Evolutionary conservation across 2,113 vertebrate species (phyloP).

Genomic region (Mystacornis crossleyi): DNA sequence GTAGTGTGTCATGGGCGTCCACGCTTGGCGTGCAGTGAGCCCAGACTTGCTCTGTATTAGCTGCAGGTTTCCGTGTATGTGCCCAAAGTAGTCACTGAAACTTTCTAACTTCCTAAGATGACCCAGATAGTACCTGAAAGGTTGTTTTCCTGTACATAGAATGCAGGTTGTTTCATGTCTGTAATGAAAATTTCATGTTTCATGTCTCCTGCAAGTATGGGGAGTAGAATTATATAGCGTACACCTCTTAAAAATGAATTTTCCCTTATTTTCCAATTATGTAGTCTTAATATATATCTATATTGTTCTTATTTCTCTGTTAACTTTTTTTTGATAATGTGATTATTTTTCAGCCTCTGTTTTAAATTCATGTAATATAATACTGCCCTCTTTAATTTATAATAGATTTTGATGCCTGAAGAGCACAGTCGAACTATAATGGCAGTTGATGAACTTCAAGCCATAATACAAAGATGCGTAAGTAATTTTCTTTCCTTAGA

Average conservation of each 20-base stretch:
- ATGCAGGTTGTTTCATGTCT: background rate
- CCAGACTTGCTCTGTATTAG: background rate
- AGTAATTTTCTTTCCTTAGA: constrained; percentile 68
- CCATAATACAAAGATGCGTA: constrained; percentile 92
- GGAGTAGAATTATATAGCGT: background rate
- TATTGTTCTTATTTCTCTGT: background rate
- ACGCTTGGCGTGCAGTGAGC: accelerated
- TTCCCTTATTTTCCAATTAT: background rate
- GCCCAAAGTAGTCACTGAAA: background rate
- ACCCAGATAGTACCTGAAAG: background rate
- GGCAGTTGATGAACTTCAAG: constrained; percentile 90
- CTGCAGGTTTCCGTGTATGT: background rate
- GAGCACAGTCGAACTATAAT: constrained; percentile 66
- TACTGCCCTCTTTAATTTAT: background rate
- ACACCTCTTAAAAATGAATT: background rate
- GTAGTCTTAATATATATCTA: background rate
- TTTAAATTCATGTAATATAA: background rate
- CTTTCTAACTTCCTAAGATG: background rate
- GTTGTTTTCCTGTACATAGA: background rate
- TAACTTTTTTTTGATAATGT: background rate
- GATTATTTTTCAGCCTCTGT: background rate
- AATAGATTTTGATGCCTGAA: constrained; percentile 10
- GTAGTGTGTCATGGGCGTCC: accelerated
- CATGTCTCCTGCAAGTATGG: background rate
- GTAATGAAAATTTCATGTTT: too few species aligned